Evolutionary conservation across 2,888 invertebrate species (phyloP), one percentile per base, ranked within the genome.

Genomic region (Coenonympha arcania): DNA sequence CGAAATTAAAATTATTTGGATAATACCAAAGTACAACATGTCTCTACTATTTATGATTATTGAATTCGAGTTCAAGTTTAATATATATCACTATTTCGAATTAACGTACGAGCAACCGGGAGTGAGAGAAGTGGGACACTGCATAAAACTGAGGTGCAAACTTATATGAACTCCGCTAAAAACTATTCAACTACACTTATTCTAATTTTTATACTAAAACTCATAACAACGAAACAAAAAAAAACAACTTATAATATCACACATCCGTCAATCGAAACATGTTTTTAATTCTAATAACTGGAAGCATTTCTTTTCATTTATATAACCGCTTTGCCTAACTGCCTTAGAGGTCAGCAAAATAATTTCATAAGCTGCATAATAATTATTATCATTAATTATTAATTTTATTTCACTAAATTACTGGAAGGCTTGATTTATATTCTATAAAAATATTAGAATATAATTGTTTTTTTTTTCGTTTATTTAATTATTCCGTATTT

Each of bases 361-460:
- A 70, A 65, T 68, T 15, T 70, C 65, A 68, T 62, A 83, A 85
- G 85, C 85, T 79, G 82, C 68, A 71, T 65, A 72, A 69, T 72
- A 59, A 66, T 30, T 39, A 24, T 39, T 39, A 39, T 24, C 39
- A 39, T 65, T 65, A 66, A 70, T 62, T 67, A 66, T 64, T 51
- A 43, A 68, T 64, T 64, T 66, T 69, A 73, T 65, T 79, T 79
- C 72, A 79, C 85, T 86, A 86, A 79, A 82, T 84, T 85, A 86
- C 79, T 86, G 85, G 85, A 85, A 86, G 85, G 85, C 85, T 85
- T 73, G 69, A 70, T 78, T 81, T 76, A 79, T 82, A 83, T 81
- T 82, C 85, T 85, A 85, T 85, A 86, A 86, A 86, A 86, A 84
- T 85, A 85, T 85, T 85, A 83, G 83, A 84, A 83, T 82, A 84